Conservation (phyloP, 2,888 invertebrate species). For the Formica aserva region DNA sequence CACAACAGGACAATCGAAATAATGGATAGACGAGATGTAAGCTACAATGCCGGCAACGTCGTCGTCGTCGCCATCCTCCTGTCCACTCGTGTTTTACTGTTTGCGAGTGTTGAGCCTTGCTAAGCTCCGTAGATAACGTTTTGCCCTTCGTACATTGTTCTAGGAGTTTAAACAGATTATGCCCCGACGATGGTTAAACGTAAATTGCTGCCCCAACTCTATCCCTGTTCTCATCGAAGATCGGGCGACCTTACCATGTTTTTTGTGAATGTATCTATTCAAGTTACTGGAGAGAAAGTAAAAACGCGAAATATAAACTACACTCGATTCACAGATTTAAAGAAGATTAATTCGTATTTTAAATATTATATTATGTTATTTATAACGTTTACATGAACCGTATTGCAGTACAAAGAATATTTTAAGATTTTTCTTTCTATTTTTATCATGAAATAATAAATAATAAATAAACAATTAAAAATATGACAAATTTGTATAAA, state of each 20-base stretch:
- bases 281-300: conserved; percentile 19
- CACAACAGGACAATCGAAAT: conserved; percentile 62
- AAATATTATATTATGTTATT: background rate
- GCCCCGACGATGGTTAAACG: conserved; percentile 81
- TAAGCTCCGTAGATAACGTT: conserved; percentile 80
- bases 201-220: conserved; percentile 79
- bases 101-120: conserved; percentile 78
- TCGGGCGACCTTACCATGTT: conserved; percentile 25
- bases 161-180: conserved; percentile 84
- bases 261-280: conserved; percentile 21
- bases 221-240: conserved; percentile 54
- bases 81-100: conserved; percentile 78
- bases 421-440: background rate
- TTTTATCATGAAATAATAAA: conserved; percentile 4
- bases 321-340: background rate
- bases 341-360: background rate
- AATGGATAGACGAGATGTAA: conserved; percentile 57
- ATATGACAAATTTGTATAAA: background rate
- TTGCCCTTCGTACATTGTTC: conserved; percentile 80
- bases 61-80: conserved; percentile 47
- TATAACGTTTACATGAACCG: background rate
- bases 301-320: background rate
- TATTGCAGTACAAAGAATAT: background rate
- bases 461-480: background rate
- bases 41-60: conserved; percentile 39